Conservation (phyloP, 2,888 invertebrate species). For the Hyles lineata region DNA sequence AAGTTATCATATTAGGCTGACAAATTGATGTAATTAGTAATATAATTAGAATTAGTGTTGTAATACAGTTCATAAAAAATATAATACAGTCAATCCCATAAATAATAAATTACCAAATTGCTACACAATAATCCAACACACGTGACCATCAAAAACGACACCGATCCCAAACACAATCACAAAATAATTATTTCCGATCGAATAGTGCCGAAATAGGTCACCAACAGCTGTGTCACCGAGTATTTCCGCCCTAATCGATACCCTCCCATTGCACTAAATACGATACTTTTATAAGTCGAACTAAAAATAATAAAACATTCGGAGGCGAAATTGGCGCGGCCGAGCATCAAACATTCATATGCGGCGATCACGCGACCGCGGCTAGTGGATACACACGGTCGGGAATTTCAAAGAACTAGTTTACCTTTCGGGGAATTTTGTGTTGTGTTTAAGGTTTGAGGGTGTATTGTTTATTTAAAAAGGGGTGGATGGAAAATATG, state of each 20-base stretch:
- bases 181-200: not conserved
- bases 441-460: not conserved
- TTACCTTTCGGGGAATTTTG: slow-evolving; percentile 5
- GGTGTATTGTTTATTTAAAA: too few relatives aligned
- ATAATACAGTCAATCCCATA: not conserved
- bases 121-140: not conserved
- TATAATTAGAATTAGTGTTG: too few relatives aligned
- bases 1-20: too few relatives aligned
- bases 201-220: slow-evolving; percentile 49
- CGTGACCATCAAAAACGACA: not conserved
- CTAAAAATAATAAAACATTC: slow-evolving; percentile 79
- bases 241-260: slow-evolving; percentile 21
- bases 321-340: slow-evolving; percentile 47
- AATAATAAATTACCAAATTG: not conserved
- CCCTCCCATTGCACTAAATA: slow-evolving; percentile 70
- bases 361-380: slow-evolving; percentile 58
- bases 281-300: slow-evolving; percentile 32
- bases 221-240: slow-evolving; percentile 38
- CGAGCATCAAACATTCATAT: slow-evolving; percentile 72
- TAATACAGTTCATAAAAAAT: too few relatives aligned
- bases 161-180: not conserved
- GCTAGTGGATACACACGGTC: slow-evolving; percentile 36
- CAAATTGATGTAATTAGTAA: too few relatives aligned
- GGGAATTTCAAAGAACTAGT: slow-evolving; percentile 30
- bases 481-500: too few relatives aligned